These are phyloP conservation scores for Tapirus indicus DNA, from an alignment of 2,797 vertebrate genomes.

Conservation along the genomic window DNA sequence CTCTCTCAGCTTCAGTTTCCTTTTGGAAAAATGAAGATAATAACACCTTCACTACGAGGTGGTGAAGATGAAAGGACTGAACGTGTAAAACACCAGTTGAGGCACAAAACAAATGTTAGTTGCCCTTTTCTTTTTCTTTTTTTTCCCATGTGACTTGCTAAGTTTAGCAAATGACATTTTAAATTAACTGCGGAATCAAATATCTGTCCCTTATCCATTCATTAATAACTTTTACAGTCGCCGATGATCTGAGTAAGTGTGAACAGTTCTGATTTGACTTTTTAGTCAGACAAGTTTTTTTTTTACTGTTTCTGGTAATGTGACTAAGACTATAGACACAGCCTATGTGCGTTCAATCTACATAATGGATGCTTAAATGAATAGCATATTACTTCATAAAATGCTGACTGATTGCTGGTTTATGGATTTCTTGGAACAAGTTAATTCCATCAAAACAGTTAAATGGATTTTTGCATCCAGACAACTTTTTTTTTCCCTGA, in stretches of 20 bases:
- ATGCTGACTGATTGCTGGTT: not conserved
- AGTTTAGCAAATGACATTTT: not conserved
- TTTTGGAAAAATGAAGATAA: not conserved
- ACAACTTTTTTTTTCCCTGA: too few relatives aligned
- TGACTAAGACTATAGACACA: not conserved
- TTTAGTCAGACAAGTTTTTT: not conserved
- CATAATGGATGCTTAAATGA: not conserved
- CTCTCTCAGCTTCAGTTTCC: not conserved
- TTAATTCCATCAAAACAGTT: slow-evolving; percentile 7
- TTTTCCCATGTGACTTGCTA: not conserved
- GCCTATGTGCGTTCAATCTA: not conserved
- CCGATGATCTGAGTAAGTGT: not conserved
- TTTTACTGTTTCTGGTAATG: not conserved
- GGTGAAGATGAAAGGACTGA: not conserved
- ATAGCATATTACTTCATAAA: not conserved
- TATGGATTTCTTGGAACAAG: not conserved
- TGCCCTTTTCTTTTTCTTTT: not conserved
- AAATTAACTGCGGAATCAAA: not conserved
- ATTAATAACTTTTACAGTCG: not conserved
- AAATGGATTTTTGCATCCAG: not conserved
- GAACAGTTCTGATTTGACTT: not conserved
- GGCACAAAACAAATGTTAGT: not conserved
- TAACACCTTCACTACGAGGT: not conserved
- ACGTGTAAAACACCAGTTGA: not conserved
- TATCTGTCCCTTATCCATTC: not conserved